phyloP scores from a whole-genome alignment of 2,888 invertebrate species.

The Philonicus albiceps region DNA sequence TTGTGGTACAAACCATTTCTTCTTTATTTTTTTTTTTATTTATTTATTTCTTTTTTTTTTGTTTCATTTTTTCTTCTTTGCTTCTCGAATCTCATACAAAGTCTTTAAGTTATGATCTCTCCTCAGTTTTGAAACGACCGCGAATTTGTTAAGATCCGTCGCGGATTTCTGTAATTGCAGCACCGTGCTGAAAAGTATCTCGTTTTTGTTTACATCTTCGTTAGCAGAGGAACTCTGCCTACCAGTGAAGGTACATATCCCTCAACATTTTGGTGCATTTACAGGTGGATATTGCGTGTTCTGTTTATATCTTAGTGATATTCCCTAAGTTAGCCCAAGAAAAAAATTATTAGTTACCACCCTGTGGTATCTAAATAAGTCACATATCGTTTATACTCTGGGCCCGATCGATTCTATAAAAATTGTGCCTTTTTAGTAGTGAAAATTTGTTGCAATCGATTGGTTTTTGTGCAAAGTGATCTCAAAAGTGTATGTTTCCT shows the following conservation, averaged over 20 bases:
- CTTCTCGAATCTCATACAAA: not conserved
- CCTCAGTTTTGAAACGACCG: constrained; percentile 62
- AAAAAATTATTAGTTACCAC: not conserved
- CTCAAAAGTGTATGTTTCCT: not conserved
- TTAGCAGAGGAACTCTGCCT: constrained; percentile 4
- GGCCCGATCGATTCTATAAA: not conserved
- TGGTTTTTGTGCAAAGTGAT: not conserved
- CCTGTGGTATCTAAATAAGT: not conserved
- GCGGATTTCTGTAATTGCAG: constrained; percentile 51
- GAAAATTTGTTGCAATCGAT: not conserved
- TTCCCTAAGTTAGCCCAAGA: not conserved
- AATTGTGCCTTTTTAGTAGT: not conserved
- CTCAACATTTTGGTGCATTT: constrained; percentile 1
- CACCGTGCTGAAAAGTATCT: constrained; percentile 18
- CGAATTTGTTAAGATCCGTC: constrained; percentile 59
- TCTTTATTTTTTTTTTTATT: not conserved
- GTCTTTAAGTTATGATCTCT: constrained; percentile 47
- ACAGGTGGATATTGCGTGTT: not conserved
- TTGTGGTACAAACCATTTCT: not conserved
- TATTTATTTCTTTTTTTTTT: not conserved
- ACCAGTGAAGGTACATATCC: not conserved
- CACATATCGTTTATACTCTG: not conserved
- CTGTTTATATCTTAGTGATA: not conserved
- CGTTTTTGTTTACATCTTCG: constrained; percentile 28
- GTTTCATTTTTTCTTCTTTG: not conserved